These are phyloP conservation scores for Sinocyclocheilus anophthalmus DNA, from an alignment of 2,113 vertebrate genomes.

Conservation along the genomic window DNA sequence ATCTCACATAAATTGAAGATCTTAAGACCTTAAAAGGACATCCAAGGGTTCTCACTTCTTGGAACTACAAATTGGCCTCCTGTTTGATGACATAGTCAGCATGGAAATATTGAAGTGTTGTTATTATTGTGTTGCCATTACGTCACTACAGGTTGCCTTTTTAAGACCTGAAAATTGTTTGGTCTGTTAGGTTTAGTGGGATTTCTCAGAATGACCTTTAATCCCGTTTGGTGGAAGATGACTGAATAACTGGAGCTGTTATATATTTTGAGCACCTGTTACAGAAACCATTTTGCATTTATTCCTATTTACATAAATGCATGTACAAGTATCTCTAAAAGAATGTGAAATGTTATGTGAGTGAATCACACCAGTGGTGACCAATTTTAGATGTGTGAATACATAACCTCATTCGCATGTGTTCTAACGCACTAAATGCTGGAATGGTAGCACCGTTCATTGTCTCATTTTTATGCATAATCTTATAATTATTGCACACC, in stretches of 20 bases:
- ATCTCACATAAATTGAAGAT: not conserved
- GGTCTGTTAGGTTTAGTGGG: not conserved
- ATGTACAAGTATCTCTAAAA: not conserved
- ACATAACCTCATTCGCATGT: not conserved
- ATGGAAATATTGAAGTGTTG: not conserved
- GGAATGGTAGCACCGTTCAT: not conserved
- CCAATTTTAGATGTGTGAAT: slow-evolving; percentile 3
- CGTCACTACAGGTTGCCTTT: not conserved
- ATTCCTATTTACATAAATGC: not conserved
- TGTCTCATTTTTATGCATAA: not conserved
- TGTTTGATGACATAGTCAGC: not conserved
- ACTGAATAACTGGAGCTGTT: not conserved
- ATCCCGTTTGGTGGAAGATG: not conserved
- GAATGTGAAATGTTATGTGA: not conserved
- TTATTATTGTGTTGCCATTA: not conserved
- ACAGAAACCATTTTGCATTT: slow-evolving; percentile 2
- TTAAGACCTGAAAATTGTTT: not conserved
- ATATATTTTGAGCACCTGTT: not conserved
- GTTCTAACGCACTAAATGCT: not conserved
- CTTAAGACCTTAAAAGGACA: not conserved
- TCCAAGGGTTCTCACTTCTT: not conserved
- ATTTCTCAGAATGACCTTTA: slow-evolving; percentile 26
- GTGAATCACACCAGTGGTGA: not conserved
- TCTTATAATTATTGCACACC: not conserved
- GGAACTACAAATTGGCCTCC: not conserved